Base-by-base conservation (phyloP, 1,140 invertebrate genomes). In the Drosophila mauritiana region DNA sequence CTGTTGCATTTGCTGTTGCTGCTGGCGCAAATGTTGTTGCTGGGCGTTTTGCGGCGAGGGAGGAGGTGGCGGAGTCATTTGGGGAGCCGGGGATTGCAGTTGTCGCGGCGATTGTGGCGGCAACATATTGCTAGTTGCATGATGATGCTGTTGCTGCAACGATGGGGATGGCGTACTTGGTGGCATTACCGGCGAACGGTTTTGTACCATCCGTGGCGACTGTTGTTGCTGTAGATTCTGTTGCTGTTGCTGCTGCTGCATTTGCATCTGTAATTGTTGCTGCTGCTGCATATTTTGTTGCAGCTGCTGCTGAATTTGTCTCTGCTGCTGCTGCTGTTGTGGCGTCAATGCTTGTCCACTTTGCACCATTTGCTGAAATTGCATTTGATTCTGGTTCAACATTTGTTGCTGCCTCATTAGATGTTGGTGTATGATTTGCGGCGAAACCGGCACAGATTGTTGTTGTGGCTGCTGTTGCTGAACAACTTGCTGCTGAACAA, bases 141-240 rank as follows among this genome's bases (percentile, higher is more conserved):
- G 55, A 46, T 92, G 90, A n/a, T 91, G 84, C 40, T 91, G 90
- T 49, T 91, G 89, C 43, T 88, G 83, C 15, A 88, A 39, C 8
- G 83, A 88, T 20, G 83, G 83, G 0, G 83, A 88, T 1, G 83
- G 83, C 12, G 83, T 88, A 13, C 53, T 73, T 8, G 83, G 84
- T 0, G 83, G 83, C 86, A 85, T 90, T 8, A 81, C 84, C 2
- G 85, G 86, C 11, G 85, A 90, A 8, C 84, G 58, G 48, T 89
- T 88, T 57, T 91, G 81, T 25, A 90, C 84, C 42, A 93, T 92
- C 17, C 94, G 85, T 2, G 94, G 93, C 12, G 92, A 93, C 74
- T 93, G 92, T 61, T 92, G 93, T 27, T 79, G 74, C 17, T 83
- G 91, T 34, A 69, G 67, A 43, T 73, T 80, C 73, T 70, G 59